phyloP scores from a whole-genome alignment of 2,113 vertebrate genomes.

The Tichodroma muraria region DNA sequence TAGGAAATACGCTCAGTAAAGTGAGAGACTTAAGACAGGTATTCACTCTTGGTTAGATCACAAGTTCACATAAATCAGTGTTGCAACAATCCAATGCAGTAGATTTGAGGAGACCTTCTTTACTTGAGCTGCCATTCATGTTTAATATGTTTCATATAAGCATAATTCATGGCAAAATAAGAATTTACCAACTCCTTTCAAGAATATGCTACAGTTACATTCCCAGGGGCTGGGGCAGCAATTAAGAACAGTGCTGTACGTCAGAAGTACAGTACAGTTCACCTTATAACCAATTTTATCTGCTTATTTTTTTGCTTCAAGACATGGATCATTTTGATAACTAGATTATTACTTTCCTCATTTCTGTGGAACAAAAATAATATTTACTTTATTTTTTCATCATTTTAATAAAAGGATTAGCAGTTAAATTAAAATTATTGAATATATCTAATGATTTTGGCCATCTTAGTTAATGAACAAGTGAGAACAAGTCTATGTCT shows the following conservation, averaged over 20 bases:
- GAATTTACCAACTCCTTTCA: not conserved
- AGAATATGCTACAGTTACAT: not conserved
- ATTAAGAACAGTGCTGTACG: not conserved
- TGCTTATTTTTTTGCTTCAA: not conserved
- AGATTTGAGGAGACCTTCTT: not conserved
- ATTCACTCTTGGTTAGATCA: not conserved
- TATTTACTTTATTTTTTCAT: not conserved
- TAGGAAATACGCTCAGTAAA: not conserved
- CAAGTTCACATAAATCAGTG: not conserved
- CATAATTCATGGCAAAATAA: not conserved
- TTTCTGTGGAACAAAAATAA: not conserved
- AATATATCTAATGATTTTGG: not conserved
- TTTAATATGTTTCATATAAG: not conserved
- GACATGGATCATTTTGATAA: not conserved
- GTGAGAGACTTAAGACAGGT: not conserved
- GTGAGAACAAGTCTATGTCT: not conserved
- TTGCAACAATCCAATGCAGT: not conserved
- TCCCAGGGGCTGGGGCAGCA: not conserved
- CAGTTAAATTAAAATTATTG: not conserved
- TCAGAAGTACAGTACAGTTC: not conserved
- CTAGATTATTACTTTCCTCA: not conserved
- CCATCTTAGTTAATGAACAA: not conserved
- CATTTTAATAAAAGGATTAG: not conserved
- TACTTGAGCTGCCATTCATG: not conserved
- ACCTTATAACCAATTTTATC: not conserved